phyloP scores from a whole-genome alignment of 2,113 vertebrate genomes.

The Ceyx cyanopectus region DNA sequence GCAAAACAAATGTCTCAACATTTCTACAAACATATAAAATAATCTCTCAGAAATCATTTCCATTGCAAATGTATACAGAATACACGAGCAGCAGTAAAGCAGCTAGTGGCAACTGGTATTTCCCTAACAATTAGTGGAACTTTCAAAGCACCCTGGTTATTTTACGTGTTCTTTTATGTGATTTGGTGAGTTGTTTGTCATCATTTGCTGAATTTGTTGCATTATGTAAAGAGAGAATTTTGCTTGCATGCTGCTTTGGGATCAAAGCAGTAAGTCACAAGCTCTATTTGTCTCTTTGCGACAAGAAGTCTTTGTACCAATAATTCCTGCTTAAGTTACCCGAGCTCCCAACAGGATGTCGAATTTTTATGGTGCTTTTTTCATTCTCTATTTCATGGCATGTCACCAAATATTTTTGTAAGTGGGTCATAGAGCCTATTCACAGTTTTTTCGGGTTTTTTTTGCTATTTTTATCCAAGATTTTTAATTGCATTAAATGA shows the following conservation, averaged over 20 bases:
- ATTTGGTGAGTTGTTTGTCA: neutral
- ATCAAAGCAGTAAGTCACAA: slow-evolving; percentile 54
- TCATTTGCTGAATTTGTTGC: slow-evolving; percentile 13
- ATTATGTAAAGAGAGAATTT: slow-evolving; percentile 25
- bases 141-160: neutral
- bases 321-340: neutral
- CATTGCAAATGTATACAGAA: neutral
- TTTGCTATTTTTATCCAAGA: neutral
- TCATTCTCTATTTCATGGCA: slow-evolving; percentile 55
- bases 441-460: neutral
- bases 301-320: slow-evolving; percentile 48
- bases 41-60: neutral
- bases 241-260: slow-evolving; percentile 9
- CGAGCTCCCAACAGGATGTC: slow-evolving; percentile 30
- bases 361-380: slow-evolving; percentile 27
- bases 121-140: neutral
- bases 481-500: neutral
- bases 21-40: neutral
- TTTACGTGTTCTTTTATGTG: neutral
- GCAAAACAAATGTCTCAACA: neutral
- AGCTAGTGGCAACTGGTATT: neutral
- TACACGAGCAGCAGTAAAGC: neutral
- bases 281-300: neutral
- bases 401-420: slow-evolving; percentile 62
- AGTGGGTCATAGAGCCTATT: slow-evolving; percentile 44